These are phyloP conservation scores for Varroa destructor DNA, from an alignment of 1,140 invertebrate species.

Conservation along the genomic window DNA sequence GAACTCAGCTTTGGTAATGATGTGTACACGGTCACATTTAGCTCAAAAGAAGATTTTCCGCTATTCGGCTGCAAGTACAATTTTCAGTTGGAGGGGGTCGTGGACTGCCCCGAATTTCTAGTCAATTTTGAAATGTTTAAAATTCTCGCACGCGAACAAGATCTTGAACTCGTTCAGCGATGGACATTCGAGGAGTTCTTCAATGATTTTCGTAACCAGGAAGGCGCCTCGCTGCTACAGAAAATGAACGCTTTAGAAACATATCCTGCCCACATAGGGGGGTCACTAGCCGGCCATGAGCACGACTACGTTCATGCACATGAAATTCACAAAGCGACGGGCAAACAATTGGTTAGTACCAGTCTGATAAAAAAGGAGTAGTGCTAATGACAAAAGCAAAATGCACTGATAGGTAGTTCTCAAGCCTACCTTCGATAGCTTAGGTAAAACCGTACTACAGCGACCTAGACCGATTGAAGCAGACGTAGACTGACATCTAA, in stretches of 20 bases:
- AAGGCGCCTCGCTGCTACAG: conserved; percentile 51
- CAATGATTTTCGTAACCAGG: conserved; percentile 49
- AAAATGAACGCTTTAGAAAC: conserved; percentile 61
- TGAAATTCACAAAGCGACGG: conserved; percentile 45
- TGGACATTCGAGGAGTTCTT: conserved; percentile 68
- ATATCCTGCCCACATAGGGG: conserved; percentile 40
- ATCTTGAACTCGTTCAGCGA: conserved; percentile 59
- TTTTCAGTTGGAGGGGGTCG: conserved; percentile 86
- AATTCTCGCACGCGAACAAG: conserved; percentile 65
- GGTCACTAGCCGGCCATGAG: conserved; percentile 47
- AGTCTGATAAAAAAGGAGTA: background rate
- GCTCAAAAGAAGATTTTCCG: conserved; percentile 54
- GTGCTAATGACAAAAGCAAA: no score
- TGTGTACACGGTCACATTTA: conserved; percentile 66
- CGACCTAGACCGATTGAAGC: no score
- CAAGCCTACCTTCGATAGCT: no score
- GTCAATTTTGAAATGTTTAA: conserved; percentile 76
- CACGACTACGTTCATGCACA: conserved; percentile 59
- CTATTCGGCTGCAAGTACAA: conserved; percentile 93
- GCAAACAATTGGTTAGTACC: conserved; percentile 32
- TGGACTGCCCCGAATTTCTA: conserved; percentile 95
- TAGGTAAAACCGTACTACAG: no score
- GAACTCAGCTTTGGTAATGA: conserved; percentile 67
- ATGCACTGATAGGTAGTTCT: no score
- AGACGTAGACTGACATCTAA: no score